Evolutionary conservation across 2,113 vertebrate species (phyloP).

Genomic region (Petroica traversi): DNA sequence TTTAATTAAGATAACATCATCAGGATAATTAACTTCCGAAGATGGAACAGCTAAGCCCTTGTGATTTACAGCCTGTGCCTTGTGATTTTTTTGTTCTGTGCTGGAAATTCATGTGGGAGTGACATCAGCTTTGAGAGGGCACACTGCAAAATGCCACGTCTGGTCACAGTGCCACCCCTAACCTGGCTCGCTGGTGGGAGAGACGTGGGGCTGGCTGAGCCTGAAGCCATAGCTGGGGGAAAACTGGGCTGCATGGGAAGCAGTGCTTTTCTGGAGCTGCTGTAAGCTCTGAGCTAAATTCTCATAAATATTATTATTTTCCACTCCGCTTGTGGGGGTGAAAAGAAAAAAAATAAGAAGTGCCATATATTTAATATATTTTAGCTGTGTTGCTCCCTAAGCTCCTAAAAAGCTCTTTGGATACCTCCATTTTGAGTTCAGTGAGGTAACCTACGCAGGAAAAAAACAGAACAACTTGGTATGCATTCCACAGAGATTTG

Average conservation of each 20-base stretch:
- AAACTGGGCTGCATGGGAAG: not conserved
- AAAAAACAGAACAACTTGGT: not conserved
- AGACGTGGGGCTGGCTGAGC: not conserved
- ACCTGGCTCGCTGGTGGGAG: not conserved
- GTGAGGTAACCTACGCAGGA: not conserved
- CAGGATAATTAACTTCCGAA: constrained; percentile 54
- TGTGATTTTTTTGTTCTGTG: constrained; percentile 14
- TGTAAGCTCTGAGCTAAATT: not conserved
- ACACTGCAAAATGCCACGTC: not conserved
- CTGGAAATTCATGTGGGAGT: not conserved
- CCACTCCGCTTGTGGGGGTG: not conserved
- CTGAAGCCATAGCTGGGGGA: not conserved
- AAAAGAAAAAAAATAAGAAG: not conserved
- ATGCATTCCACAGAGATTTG: not conserved
- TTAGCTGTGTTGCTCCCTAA: not conserved
- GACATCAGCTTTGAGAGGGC: not conserved
- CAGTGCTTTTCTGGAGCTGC: not conserved
- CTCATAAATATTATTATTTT: not conserved
- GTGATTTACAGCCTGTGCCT: constrained; percentile 23
- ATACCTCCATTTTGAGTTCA: not conserved
- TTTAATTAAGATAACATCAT: constrained; percentile 68
- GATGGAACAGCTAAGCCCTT: constrained; percentile 25
- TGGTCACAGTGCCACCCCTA: not conserved
- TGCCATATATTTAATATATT: not conserved
- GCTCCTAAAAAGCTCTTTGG: not conserved